Conservation (phyloP, 2,888 invertebrate species). For the Drosophila flavopinicola region DNA sequence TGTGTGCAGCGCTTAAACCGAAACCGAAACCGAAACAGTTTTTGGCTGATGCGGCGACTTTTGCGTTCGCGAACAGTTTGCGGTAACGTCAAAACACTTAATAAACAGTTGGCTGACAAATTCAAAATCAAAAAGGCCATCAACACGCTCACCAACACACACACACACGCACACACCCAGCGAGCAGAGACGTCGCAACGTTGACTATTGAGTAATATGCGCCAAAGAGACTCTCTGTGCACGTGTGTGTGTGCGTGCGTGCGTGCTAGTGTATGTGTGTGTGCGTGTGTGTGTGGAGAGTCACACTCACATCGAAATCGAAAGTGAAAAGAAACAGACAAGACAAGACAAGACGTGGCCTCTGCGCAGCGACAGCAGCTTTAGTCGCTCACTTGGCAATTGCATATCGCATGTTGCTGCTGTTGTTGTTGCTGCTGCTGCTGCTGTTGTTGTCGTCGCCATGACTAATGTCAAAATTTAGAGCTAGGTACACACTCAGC, state of each 20-base stretch:
- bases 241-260: background rate
- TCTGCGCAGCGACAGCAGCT: constrained; percentile 42
- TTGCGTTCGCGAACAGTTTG: constrained; percentile 72
- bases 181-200: constrained; percentile 40
- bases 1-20: constrained; percentile 1
- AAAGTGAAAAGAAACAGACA: constrained; percentile 76
- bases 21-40: constrained; percentile 22
- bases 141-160: constrained; percentile 56
- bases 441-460: constrained; percentile 26
- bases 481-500: constrained; percentile 28
- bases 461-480: constrained; percentile 63
- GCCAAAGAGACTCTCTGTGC: constrained; percentile 53
- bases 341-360: constrained; percentile 54
- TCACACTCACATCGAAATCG: constrained; percentile 74
- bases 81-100: constrained; percentile 80
- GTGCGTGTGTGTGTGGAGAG: constrained; percentile 46
- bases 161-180: background rate
- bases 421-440: constrained; percentile 4
- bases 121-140: constrained; percentile 77
- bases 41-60: constrained; percentile 39
- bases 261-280: constrained; percentile 11
- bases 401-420: constrained; percentile 58
- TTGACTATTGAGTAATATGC: constrained; percentile 74
- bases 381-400: constrained; percentile 65
- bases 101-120: constrained; percentile 81